Conservation (phyloP, 2,888 invertebrate genomes). For the Cartodere bifasciata region DNA sequence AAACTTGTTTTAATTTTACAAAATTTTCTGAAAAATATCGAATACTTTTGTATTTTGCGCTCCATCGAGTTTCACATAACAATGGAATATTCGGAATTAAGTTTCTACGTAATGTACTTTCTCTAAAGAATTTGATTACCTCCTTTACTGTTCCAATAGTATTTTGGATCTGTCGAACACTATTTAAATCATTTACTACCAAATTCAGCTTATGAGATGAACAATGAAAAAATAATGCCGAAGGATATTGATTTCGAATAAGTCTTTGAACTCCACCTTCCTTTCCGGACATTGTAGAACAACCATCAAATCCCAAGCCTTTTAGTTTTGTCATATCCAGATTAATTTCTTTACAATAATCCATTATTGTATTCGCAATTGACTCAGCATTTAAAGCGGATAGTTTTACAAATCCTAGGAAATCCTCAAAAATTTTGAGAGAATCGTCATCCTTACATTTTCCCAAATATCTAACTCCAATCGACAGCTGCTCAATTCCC, state of each 20-base stretch:
- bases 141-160: constrained; percentile 18
- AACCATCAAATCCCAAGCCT: constrained; percentile 22
- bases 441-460: constrained; percentile 14
- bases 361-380: constrained; percentile 18
- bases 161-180: constrained; percentile 18
- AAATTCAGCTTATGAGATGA: constrained; percentile 21
- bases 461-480: constrained; percentile 18
- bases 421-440: constrained; percentile 18
- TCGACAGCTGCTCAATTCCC: constrained; percentile 20
- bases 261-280: constrained; percentile 20
- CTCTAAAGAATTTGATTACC: constrained; percentile 17
- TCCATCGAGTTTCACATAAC: constrained; percentile 16
- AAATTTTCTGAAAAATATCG: constrained; percentile 14
- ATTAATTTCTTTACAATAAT: constrained; percentile 15
- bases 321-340: constrained; percentile 17
- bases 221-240: constrained; percentile 21
- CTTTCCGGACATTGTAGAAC: constrained; percentile 22
- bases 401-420: constrained; percentile 20
- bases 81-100: constrained; percentile 12
- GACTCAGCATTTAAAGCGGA: constrained; percentile 17
- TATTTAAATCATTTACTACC: constrained; percentile 19
- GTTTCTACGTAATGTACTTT: constrained; percentile 15
- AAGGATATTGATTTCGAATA: constrained; percentile 18
- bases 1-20: no score
- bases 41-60: constrained; percentile 13